Conservation (phyloP, 2,797 vertebrate species). For the Acropternis orthonyx region DNA sequence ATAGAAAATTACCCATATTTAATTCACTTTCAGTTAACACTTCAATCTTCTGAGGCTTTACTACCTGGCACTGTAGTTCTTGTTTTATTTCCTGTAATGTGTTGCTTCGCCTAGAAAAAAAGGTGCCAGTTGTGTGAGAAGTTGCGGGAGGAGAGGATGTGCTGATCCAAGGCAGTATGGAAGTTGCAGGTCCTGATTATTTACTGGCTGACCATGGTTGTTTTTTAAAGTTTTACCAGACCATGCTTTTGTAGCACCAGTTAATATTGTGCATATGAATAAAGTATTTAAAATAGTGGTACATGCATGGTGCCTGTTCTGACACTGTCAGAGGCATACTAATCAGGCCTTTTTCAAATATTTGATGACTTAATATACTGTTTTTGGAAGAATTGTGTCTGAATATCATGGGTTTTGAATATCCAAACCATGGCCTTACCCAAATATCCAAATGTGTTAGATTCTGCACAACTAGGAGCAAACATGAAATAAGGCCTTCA, state of each 20-base stretch:
- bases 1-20: neutral
- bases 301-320: neutral
- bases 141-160: neutral
- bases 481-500: neutral
- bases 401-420: neutral
- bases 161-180: neutral
- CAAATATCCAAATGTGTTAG: neutral
- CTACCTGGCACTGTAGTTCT: neutral
- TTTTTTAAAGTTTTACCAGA: neutral
- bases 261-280: neutral
- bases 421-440: neutral
- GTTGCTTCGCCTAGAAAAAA: neutral
- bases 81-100: neutral
- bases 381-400: neutral
- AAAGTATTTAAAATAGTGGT: neutral
- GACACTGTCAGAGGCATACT: neutral
- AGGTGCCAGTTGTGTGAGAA: neutral
- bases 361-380: neutral
- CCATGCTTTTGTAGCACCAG: neutral
- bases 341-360: neutral
- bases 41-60: neutral
- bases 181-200: neutral
- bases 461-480: neutral
- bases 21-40: neutral
- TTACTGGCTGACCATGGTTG: neutral